Evolutionary conservation across 2,113 vertebrate genomes (phyloP).

Genomic region (Aleadryas rufinucha): DNA sequence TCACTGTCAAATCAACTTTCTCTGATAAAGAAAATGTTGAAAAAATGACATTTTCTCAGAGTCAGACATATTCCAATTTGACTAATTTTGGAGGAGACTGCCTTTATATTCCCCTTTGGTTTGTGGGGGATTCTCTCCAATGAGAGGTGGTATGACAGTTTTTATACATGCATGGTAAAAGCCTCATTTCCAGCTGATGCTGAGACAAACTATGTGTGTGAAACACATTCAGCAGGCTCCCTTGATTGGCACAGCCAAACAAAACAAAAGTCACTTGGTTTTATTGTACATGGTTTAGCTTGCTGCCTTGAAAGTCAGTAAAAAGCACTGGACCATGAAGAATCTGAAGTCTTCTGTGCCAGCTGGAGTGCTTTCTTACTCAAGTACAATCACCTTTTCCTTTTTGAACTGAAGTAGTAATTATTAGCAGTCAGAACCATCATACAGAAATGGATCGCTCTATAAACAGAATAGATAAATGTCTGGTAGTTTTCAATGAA

Average conservation of each 20-base stretch:
- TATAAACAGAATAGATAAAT: neutral
- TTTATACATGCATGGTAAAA: neutral
- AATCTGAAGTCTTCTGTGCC: neutral
- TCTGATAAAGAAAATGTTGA: neutral
- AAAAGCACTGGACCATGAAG: neutral
- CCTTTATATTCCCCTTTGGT: neutral
- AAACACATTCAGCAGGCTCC: neutral
- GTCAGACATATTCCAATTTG: neutral
- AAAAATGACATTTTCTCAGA: neutral
- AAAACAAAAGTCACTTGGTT: neutral
- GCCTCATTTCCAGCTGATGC: neutral
- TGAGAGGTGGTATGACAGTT: neutral
- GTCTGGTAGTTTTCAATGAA: neutral
- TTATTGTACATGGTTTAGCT: neutral
- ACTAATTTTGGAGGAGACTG: neutral
- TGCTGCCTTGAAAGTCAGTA: neutral
- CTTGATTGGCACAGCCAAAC: neutral
- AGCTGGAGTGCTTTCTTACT: neutral
- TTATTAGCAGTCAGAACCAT: neutral
- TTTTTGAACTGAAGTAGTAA: neutral
- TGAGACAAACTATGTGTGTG: neutral
- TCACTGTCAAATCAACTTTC: neutral
- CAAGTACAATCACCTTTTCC: neutral
- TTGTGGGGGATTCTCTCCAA: neutral
- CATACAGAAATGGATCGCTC: neutral